Conservation (phyloP, 2,888 invertebrate genomes). For the Abrostola triplasia region DNA sequence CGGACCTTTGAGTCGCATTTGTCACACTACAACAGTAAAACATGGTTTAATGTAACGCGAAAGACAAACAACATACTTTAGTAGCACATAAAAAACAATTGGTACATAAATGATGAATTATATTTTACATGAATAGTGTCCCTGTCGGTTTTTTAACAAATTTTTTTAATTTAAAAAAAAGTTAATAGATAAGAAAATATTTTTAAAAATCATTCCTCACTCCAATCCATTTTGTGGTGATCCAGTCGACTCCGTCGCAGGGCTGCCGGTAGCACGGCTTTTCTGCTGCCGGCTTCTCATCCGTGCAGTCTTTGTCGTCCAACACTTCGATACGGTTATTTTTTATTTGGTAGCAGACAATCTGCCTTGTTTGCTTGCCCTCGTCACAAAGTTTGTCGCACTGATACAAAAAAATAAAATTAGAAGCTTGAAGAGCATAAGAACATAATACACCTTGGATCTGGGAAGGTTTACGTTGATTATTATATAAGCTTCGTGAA, state of each 20-base stretch:
- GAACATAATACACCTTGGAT: not conserved
- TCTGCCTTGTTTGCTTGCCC: slow-evolving; percentile 94
- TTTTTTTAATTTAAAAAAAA: no score
- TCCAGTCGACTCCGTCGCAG: slow-evolving; percentile 97
- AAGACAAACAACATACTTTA: no score
- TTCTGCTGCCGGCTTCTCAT: slow-evolving; percentile 91
- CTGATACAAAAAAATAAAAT: slow-evolving; percentile 75
- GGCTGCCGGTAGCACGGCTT: slow-evolving; percentile 93
- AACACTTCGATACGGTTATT: slow-evolving; percentile 90
- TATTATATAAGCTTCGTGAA: no score
- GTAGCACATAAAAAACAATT: no score
- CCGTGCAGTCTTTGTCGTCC: slow-evolving; percentile 90
- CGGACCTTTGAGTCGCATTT: slow-evolving; percentile 93
- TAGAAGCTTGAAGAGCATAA: not conserved
- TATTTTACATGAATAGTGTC: no score
- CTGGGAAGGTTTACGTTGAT: no score
- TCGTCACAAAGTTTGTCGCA: slow-evolving; percentile 97
- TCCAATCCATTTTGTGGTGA: slow-evolving; percentile 95
- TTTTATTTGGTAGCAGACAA: slow-evolving; percentile 92
- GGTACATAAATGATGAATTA: no score
- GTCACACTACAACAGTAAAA: slow-evolving; percentile 89
- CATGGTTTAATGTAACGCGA: not conserved
- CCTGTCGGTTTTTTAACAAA: no score
- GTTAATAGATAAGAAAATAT: no score
- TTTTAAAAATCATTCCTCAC: no score